Evolutionary conservation across 2,113 vertebrate species (phyloP).

Genomic region (Psophia crepitans): DNA sequence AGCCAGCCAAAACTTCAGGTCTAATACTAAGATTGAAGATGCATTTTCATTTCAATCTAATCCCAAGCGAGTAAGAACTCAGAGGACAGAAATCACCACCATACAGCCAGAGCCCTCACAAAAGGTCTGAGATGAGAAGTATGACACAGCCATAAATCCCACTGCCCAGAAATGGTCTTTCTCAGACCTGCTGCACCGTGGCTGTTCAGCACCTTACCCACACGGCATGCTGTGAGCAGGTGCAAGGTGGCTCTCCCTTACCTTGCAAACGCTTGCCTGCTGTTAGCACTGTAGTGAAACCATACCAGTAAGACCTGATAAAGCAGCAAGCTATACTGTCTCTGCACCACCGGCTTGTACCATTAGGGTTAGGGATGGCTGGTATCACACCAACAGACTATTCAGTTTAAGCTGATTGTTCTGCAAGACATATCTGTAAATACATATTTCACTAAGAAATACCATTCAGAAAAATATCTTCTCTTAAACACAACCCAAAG

Average conservation of each 20-base stretch:
- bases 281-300: background rate
- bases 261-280: background rate
- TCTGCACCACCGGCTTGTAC: background rate
- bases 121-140: background rate
- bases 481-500: background rate
- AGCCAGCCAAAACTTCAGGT: background rate
- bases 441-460: background rate
- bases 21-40: background rate
- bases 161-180: background rate
- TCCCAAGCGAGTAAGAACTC: background rate
- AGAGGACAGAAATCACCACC: background rate
- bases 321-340: background rate
- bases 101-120: background rate
- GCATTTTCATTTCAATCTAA: background rate
- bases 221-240: background rate
- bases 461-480: background rate
- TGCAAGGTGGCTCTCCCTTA: background rate
- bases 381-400: background rate
- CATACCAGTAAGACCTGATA: background rate
- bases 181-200: background rate
- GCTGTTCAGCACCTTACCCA: background rate
- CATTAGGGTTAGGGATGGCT: background rate
- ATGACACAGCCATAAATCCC: background rate
- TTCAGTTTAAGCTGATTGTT: background rate
- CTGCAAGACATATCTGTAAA: background rate